Percentiles rank a stretch among this genome's conserved stretches.
Conservation (phyloP, 2,797 vertebrate species). For the Petrocephalus sullivani region DNA sequence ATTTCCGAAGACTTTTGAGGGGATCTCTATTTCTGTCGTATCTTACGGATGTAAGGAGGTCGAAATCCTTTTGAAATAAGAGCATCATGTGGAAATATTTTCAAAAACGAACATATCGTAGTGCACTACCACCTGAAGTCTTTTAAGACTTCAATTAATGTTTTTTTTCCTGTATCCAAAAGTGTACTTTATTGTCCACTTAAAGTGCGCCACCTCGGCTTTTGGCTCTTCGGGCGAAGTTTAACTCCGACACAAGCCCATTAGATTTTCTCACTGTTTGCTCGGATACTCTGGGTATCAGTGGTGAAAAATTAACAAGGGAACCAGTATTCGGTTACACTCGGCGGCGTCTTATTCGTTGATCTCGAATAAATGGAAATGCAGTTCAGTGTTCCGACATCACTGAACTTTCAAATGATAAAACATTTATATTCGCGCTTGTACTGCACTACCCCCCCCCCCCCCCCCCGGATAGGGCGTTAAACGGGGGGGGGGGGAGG, state of each 20-base stretch:
- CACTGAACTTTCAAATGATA: slow-evolving; percentile 84
- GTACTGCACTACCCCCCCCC: slow-evolving; percentile 57
- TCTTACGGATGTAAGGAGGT: slow-evolving; percentile 18
- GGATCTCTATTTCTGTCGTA: slow-evolving; percentile 22
- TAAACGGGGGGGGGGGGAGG: slow-evolving; percentile 66
- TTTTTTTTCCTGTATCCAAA: slow-evolving; percentile 33
- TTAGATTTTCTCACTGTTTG: slow-evolving; percentile 51
- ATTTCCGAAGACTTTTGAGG: background rate
- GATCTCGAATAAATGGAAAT: slow-evolving; percentile 83
- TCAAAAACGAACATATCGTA: slow-evolving; percentile 30
- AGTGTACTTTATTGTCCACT: slow-evolving; percentile 57
- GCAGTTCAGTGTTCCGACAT: slow-evolving; percentile 83
- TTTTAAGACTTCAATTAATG: slow-evolving; percentile 40
- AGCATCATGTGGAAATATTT: slow-evolving; percentile 33
- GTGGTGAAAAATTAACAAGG: slow-evolving; percentile 72
- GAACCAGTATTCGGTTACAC: slow-evolving; percentile 76
- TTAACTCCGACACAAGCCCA: slow-evolving; percentile 55
- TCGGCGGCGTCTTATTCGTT: slow-evolving; percentile 65
- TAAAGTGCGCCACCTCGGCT: slow-evolving; percentile 48
- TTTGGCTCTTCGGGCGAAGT: slow-evolving; percentile 44
- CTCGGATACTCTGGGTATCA: slow-evolving; percentile 65
- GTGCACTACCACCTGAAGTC: background rate
- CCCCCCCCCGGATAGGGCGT: slow-evolving; percentile 51
- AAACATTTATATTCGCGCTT: slow-evolving; percentile 79
- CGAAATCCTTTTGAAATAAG: slow-evolving; percentile 23